These are phyloP conservation scores for Apotomis capreana DNA, from an alignment of 2,888 invertebrate genomes.

Conservation along the genomic window DNA sequence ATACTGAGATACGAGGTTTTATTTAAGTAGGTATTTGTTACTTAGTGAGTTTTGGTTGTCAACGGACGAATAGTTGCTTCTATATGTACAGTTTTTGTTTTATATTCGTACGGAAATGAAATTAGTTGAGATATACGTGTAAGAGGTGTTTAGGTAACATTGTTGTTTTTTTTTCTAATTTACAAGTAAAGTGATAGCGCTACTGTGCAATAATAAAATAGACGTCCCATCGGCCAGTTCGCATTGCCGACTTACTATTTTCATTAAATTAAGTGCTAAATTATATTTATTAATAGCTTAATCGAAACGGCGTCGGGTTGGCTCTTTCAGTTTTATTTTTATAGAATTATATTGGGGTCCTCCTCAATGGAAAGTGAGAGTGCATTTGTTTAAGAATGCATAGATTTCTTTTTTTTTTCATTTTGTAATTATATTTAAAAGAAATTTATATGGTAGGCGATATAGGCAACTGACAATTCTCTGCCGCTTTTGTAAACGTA, in stretches of 20 bases:
- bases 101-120: no score
- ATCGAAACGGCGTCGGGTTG: slow-evolving; percentile 63
- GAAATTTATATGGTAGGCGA: slow-evolving; percentile 23
- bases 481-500: not conserved
- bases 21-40: no score
- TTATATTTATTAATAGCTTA: slow-evolving; percentile 29
- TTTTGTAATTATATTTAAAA: slow-evolving; percentile 45
- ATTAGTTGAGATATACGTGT: no score
- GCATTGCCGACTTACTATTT: slow-evolving; percentile 1
- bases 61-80: no score
- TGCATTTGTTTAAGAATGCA: slow-evolving; percentile 81
- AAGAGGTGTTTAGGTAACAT: no score
- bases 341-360: slow-evolving; percentile 66
- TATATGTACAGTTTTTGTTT: no score
- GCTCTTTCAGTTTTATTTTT: slow-evolving; percentile 73
- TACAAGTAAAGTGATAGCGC: not conserved
- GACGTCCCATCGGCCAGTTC: slow-evolving; percentile 2
- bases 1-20: no score
- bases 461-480: slow-evolving; percentile 10
- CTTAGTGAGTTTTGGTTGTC: no score
- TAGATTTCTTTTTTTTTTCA: slow-evolving; percentile 61
- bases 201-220: slow-evolving; percentile 6
- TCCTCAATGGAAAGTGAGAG: slow-evolving; percentile 62
- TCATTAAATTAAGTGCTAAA: slow-evolving; percentile 7
- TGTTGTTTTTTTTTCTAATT: not conserved